A percentile compares a stretch with the other conserved stretches of the same genome.
Evolutionary conservation across 2,113 vertebrate species (phyloP).

Genomic region (Percopsis transmontana): DNA sequence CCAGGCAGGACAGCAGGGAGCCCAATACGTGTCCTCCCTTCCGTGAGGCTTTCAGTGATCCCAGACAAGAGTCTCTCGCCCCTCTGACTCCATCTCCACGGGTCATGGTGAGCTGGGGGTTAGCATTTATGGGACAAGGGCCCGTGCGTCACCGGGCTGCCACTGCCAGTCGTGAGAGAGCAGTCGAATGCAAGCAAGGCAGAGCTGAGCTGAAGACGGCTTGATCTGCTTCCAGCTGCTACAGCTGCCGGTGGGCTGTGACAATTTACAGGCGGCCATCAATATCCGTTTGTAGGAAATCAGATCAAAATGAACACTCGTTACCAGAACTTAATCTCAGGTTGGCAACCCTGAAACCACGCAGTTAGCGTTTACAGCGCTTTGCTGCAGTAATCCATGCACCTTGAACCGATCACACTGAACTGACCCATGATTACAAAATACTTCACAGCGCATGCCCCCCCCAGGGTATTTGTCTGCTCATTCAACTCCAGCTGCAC

Average conservation of each 20-base stretch:
- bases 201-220: constrained; percentile 4
- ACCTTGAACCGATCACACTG: constrained; percentile 32
- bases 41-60: constrained; percentile 75
- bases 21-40: constrained; percentile 74
- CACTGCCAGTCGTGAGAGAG: constrained; percentile 36
- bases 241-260: constrained; percentile 7
- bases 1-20: constrained; percentile 68
- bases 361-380: background rate
- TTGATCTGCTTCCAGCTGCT: constrained; percentile 2
- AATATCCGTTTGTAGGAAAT: background rate
- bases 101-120: constrained; percentile 69
- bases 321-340: background rate
- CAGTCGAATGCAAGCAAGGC: constrained; percentile 26
- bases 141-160: constrained; percentile 56
- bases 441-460: constrained; percentile 5
- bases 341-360: background rate
- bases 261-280: background rate
- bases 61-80: constrained; percentile 74
- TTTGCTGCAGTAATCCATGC: constrained; percentile 6
- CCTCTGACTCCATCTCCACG: constrained; percentile 70
- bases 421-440: constrained; percentile 46
- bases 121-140: constrained; percentile 61
- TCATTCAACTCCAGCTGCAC: constrained; percentile 42
- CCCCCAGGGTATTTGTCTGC: constrained; percentile 36
- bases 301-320: background rate